Percentiles rank a stretch among this genome's conserved stretches.
Conservation (phyloP, 2,888 invertebrate species). For the Nomada hirtipes region DNA sequence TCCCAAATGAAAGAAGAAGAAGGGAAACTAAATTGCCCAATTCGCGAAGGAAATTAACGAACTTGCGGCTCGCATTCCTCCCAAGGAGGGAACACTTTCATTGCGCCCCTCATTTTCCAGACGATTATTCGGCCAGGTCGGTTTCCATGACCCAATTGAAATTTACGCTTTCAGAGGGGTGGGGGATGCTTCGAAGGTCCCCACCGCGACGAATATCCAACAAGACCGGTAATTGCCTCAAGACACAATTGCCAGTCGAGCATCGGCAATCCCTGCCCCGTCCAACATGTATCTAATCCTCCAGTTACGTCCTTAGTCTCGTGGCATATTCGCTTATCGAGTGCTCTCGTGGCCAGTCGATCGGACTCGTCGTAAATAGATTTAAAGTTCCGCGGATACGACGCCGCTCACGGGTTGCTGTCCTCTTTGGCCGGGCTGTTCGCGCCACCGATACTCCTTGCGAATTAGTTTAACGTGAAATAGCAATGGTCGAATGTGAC, state of each 20-base stretch:
- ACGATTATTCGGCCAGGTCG: constrained; percentile 53
- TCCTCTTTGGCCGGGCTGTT: constrained; percentile 11
- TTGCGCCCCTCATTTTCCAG: constrained; percentile 41
- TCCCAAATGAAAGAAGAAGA: background rate
- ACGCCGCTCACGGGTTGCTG: constrained; percentile 28
- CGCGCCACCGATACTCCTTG: constrained; percentile 10
- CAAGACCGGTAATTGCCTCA: constrained; percentile 36
- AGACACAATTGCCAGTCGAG: constrained; percentile 27
- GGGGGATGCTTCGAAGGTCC: constrained; percentile 27
- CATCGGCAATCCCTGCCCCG: constrained; percentile 10
- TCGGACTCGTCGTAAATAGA: constrained; percentile 42
- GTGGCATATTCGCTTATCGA: constrained; percentile 34
- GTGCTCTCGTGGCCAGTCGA: constrained; percentile 28
- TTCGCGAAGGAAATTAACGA: constrained; percentile 41
- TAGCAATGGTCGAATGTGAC: background rate
- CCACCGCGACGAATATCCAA: constrained; percentile 44
- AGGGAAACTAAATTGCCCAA: constrained; percentile 14
- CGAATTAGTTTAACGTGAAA: constrained; percentile 39
- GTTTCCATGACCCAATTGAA: constrained; percentile 54
- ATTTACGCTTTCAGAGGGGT: constrained; percentile 14
- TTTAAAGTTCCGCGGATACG: constrained; percentile 50
- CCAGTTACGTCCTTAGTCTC: constrained; percentile 25
- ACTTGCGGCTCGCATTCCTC: constrained; percentile 20
- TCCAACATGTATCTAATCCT: constrained; percentile 18
- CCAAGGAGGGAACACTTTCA: constrained; percentile 40